Conservation (phyloP, 2,888 invertebrate genomes). For the Bruchidius siliquastri region DNA sequence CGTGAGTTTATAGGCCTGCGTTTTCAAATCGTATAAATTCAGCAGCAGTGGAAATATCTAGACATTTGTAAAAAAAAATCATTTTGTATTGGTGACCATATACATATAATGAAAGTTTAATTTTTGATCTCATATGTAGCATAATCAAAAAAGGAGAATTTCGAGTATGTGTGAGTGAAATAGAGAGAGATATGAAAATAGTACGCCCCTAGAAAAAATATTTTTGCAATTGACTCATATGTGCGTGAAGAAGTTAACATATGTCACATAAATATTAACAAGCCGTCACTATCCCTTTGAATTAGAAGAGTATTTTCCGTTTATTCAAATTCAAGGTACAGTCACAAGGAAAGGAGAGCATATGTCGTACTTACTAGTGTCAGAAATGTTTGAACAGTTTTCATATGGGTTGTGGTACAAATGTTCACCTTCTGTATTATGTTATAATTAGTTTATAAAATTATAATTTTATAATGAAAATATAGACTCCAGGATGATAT, state of each 20-base stretch:
- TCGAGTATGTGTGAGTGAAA: background rate
- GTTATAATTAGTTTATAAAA: background rate
- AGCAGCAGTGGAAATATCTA: background rate
- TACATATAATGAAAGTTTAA: background rate
- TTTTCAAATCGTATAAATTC: background rate
- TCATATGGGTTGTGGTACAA: background rate
- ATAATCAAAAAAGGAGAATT: constrained; percentile 33
- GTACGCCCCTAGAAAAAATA: constrained; percentile 31
- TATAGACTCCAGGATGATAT: no score
- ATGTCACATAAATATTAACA: constrained; percentile 16
- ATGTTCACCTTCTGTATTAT: background rate
- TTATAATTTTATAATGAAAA: no score
- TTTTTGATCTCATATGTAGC: constrained; percentile 37
- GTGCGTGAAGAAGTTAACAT: constrained; percentile 27
- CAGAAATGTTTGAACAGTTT: background rate
- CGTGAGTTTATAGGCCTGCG: background rate
- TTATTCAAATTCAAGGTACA: background rate
- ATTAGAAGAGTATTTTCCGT: background rate
- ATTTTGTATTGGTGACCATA: background rate
- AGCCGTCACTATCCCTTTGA: constrained; percentile 25
- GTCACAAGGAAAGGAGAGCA: background rate
- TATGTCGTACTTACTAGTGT: background rate
- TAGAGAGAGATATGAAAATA: background rate
- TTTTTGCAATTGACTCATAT: constrained; percentile 43
- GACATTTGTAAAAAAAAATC: background rate